A percentile compares a stretch with the other conserved stretches of the same genome.
Evolutionary conservation across 2,888 invertebrate species (phyloP).

Genomic region (Chesias legatella): DNA sequence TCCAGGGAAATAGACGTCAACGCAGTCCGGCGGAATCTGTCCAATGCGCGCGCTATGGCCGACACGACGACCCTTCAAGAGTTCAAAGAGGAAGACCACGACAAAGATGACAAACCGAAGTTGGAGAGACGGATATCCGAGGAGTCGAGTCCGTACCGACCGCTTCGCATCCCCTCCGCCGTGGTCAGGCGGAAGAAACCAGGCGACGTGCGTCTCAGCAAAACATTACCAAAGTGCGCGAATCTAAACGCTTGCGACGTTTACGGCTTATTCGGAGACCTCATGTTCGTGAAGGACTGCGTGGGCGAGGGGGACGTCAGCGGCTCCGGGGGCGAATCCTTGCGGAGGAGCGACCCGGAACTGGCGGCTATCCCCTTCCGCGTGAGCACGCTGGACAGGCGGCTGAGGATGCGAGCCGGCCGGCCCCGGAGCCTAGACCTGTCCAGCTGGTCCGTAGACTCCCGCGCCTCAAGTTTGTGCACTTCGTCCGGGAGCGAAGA

Average conservation of each 20-base stretch:
- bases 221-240: constrained; percentile 88
- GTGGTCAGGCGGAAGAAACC: constrained; percentile 68
- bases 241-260: constrained; percentile 89
- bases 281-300: constrained; percentile 93
- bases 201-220: constrained; percentile 84
- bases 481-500: constrained; percentile 94
- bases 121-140: constrained; percentile 85
- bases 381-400: constrained; percentile 89
- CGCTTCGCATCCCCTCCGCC: constrained; percentile 69
- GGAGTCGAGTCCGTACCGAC: constrained; percentile 65
- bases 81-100: constrained; percentile 67
- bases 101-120: constrained; percentile 75
- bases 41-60: constrained; percentile 61
- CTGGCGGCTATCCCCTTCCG: constrained; percentile 90
- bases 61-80: constrained; percentile 60
- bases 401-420: constrained; percentile 90
- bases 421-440: constrained; percentile 90
- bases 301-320: constrained; percentile 88
- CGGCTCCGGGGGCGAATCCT: constrained; percentile 86
- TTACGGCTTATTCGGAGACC: constrained; percentile 92
- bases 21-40: constrained; percentile 63
- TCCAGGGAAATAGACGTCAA: constrained; percentile 74
- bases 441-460: constrained; percentile 94
- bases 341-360: constrained; percentile 91
- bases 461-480: constrained; percentile 88